Percentiles rank a stretch among this genome's conserved stretches.
Conservation (phyloP, 37 sponge, comb jelly and placozoan genomes). For the Haliclona indistincta region DNA sequence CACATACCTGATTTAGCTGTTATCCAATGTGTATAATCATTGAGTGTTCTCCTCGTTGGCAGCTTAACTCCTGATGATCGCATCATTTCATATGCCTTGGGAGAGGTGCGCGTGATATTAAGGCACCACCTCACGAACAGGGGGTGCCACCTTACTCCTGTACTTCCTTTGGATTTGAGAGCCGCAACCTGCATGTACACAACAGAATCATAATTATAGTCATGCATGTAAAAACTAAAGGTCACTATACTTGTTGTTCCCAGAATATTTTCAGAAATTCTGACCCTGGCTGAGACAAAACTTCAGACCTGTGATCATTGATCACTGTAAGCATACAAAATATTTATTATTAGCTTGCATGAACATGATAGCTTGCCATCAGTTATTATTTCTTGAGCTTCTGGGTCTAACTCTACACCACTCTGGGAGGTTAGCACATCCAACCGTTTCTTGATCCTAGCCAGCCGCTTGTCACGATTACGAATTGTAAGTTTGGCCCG, state of each 20-base stretch:
- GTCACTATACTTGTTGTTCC: conserved; percentile 7
- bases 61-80: conserved; percentile 7
- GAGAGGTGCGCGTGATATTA: conserved; percentile 14
- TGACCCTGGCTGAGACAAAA: background rate
- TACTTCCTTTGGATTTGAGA: background rate
- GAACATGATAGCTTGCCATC: too few relatives aligned
- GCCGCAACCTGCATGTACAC: background rate
- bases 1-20: conserved; percentile 34
- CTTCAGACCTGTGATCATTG: background rate
- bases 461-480: background rate
- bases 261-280: conserved; percentile 4
- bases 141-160: conserved; percentile 23
- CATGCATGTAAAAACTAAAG: background rate
- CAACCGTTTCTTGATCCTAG: background rate
- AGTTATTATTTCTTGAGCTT: background rate
- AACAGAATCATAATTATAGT: background rate
- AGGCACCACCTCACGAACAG: conserved; percentile 23
- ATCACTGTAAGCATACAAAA: too few relatives aligned
- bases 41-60: conserved; percentile 51
- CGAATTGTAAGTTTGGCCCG: background rate
- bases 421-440: background rate
- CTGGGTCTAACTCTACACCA: background rate
- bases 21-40: conserved; percentile 50
- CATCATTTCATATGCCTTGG: conserved; percentile 17
- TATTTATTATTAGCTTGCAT: too few relatives aligned